These are phyloP conservation scores for Chionodraco myersi DNA, from an alignment of 2,113 vertebrate genomes.

Conservation along the genomic window DNA sequence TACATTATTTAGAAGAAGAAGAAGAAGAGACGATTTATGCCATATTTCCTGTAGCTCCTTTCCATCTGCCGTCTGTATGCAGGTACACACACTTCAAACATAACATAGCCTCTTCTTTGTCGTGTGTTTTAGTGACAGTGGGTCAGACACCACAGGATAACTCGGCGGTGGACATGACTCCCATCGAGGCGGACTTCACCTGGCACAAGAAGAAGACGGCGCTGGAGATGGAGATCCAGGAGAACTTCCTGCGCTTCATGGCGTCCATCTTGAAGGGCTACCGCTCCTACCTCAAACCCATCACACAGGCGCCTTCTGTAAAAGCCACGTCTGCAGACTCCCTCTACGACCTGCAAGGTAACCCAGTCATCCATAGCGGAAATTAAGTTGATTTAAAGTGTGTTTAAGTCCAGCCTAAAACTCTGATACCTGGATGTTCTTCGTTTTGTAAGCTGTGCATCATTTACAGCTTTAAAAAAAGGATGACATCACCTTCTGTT, in stretches of 20 bases:
- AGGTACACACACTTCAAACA: too few relatives aligned
- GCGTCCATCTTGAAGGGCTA: slow-evolving; percentile 95
- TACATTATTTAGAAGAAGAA: too few relatives aligned
- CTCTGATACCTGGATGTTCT: not conserved
- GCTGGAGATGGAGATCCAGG: slow-evolving; percentile 97
- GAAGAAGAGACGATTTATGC: too few relatives aligned
- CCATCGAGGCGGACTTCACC: slow-evolving; percentile 96
- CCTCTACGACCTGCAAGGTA: slow-evolving; percentile 96
- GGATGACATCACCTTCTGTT: slow-evolving; percentile 4
- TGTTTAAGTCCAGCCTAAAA: not conserved
- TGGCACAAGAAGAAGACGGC: slow-evolving; percentile 95
- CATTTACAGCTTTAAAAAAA: slow-evolving; percentile 27
- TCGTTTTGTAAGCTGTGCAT: slow-evolving; percentile 1
- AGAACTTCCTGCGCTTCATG: slow-evolving; percentile 97
- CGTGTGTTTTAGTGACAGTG: slow-evolving; percentile 76
- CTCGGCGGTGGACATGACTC: slow-evolving; percentile 93
- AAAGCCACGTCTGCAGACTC: slow-evolving; percentile 95
- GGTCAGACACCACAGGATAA: slow-evolving; percentile 85
- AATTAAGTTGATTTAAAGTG: not conserved
- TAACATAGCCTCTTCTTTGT: too few relatives aligned
- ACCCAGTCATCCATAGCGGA: not conserved
- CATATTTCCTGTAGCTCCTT: too few relatives aligned
- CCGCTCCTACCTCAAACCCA: slow-evolving; percentile 93
- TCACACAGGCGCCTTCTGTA: slow-evolving; percentile 94
- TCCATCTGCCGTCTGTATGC: too few relatives aligned